phyloP scores from a whole-genome alignment of 2,888 invertebrate genomes.

The Pasiphila rectangulata region DNA sequence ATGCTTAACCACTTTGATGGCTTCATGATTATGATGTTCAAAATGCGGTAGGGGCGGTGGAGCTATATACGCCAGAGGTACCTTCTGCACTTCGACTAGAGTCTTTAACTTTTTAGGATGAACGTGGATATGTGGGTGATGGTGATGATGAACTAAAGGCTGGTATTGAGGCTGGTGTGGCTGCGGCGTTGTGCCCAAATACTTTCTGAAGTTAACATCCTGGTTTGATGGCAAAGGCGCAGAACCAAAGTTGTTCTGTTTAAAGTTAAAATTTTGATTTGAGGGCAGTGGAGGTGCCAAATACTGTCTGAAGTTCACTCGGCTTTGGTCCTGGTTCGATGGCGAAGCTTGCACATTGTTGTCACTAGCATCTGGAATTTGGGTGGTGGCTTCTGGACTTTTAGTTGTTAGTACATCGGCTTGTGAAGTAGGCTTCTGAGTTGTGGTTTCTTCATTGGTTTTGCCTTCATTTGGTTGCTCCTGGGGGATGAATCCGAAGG shows the following conservation, averaged over 20 bases:
- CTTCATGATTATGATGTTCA: constrained; percentile 38
- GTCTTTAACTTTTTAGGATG: constrained; percentile 62
- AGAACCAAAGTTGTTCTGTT: constrained; percentile 6
- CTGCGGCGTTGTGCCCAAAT: constrained; percentile 15
- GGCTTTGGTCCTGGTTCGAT: constrained; percentile 51
- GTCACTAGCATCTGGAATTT: constrained; percentile 57
- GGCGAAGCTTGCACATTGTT: constrained; percentile 62
- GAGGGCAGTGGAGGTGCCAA: constrained; percentile 43
- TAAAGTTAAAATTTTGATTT: constrained; percentile 27
- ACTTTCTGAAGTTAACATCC: constrained; percentile 26
- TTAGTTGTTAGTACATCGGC: constrained; percentile 45
- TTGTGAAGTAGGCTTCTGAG: constrained; percentile 45
- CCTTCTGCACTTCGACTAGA: constrained; percentile 65
- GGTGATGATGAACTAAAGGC: constrained; percentile 25
- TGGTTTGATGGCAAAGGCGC: constrained; percentile 21
- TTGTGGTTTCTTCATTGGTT: constrained; percentile 53
- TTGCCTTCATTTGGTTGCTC: constrained; percentile 50
- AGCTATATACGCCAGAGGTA: constrained; percentile 67
- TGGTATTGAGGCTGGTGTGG: constrained; percentile 13
- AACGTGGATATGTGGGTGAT: constrained; percentile 28
- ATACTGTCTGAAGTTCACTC: constrained; percentile 54
- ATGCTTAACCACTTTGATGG: constrained; percentile 54
- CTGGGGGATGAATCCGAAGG: constrained; percentile 55
- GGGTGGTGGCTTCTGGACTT: constrained; percentile 54
- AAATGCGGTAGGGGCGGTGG: constrained; percentile 57